phyloP scores from a whole-genome alignment of 2,113 vertebrate genomes.

The Melanocharis versteri region DNA sequence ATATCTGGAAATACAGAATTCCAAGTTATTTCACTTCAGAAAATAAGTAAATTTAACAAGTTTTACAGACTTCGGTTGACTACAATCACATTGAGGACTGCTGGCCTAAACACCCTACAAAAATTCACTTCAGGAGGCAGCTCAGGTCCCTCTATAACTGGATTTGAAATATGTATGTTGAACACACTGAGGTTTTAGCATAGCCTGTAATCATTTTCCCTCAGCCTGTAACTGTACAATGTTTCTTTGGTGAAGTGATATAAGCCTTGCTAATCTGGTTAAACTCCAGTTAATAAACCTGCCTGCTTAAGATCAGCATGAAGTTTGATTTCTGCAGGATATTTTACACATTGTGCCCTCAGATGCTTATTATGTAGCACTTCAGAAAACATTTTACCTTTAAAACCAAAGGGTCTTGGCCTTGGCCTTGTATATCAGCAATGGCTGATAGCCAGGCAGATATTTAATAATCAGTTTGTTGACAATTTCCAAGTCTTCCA shows the following conservation, averaged over 20 bases:
- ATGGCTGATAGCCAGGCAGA: background rate
- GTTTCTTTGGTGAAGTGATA: background rate
- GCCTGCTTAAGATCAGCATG: background rate
- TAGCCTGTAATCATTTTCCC: background rate
- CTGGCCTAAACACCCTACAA: background rate
- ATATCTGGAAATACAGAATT: background rate
- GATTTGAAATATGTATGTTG: background rate
- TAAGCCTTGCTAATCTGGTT: background rate
- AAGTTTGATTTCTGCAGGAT: background rate
- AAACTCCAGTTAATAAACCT: background rate
- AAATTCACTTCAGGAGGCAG: background rate
- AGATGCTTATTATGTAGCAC: background rate
- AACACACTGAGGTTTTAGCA: background rate
- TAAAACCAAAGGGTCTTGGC: background rate
- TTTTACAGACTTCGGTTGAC: background rate
- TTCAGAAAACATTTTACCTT: background rate
- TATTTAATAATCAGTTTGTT: conserved; percentile 6
- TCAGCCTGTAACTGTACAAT: background rate
- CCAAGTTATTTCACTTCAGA: background rate
- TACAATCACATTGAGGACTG: background rate
- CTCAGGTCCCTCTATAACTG: background rate
- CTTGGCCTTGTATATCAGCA: background rate
- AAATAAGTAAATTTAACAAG: background rate
- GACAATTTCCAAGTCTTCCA: background rate
- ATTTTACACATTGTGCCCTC: background rate